Percentiles rank a stretch among this genome's conserved stretches.
Evolutionary conservation across 2,888 invertebrate species (phyloP).

Genomic region (Lepetodrilus schrolli): DNA sequence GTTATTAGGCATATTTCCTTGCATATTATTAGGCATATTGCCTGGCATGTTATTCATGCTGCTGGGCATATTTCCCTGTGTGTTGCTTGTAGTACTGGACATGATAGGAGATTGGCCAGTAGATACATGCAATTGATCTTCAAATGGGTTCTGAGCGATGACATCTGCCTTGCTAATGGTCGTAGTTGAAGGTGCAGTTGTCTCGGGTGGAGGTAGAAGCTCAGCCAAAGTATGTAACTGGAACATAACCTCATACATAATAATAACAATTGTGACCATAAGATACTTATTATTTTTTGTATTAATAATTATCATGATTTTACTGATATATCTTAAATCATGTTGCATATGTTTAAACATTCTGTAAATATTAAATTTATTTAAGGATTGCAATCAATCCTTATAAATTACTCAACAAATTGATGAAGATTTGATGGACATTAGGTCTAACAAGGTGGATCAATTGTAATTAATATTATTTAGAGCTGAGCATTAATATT

Average conservation of each 20-base stretch:
- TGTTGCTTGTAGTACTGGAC: neutral
- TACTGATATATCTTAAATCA: too few relatives aligned
- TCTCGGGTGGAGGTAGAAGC: constrained; percentile 45
- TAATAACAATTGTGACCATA: neutral
- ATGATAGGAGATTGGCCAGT: constrained; percentile 23
- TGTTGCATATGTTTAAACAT: neutral
- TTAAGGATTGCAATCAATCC: too few relatives aligned
- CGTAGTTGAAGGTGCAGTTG: constrained; percentile 42
- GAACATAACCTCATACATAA: neutral
- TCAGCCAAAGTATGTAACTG: constrained; percentile 50
- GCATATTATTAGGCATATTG: constrained; percentile 18
- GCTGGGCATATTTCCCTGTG: neutral
- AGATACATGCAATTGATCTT: constrained; percentile 20
- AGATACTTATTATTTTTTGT: too few relatives aligned
- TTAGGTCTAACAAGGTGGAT: too few relatives aligned
- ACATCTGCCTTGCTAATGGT: constrained; percentile 24
- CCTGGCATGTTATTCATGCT: constrained; percentile 5
- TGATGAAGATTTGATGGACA: too few relatives aligned
- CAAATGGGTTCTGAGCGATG: constrained; percentile 28
- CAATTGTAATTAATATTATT: too few relatives aligned
- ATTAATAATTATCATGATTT: too few relatives aligned
- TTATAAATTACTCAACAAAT: too few relatives aligned
- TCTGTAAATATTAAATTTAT: neutral
- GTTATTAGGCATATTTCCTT: constrained; percentile 5
- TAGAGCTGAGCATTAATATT: too few relatives aligned